Base-by-base conservation (phyloP, 2,113 vertebrate genomes). In the Brachirus orientalis region DNA sequence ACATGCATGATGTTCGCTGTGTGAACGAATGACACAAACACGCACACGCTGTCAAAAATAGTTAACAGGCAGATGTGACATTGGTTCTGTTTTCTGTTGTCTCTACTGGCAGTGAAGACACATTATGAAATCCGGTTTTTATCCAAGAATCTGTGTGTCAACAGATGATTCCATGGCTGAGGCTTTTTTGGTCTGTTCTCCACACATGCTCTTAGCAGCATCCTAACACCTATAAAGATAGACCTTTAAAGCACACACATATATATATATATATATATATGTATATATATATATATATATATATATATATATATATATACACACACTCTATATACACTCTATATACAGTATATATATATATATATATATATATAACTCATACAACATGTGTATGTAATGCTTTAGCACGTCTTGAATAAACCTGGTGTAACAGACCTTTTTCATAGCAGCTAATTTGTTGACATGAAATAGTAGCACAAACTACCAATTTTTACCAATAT, bases 101-200 rank as follows among this genome's bases (percentile, higher is more conserved):
- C 62, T 68, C 38, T 55, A 52, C 62, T 81, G 72, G 72, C 76
- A 84, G 69, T 2, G 35, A 73, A 53, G 56, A 50, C 60, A 59
- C 38, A 77, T 77, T 72, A 77, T 70, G 56, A 87, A 84, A 87
- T 72, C 9, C 54, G 59, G 63, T 51, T 28, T 72, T 53, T 60
- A 70, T 82, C 70, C 72, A 74, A 75, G 59, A 61, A 52, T 63
- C 41, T 57, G 75, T 18, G 74, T 68, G 52, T 63, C 70, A 86
- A 76, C 53, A 76, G 71, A 69, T 75, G 61, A 81, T 58, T 77
- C 70, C 61, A 72, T 48, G 38, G 66, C 60, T 52, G 68, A 77
- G 73, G 68, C 63, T 75, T 83, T 84, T 84, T 83, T 63, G 69
- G 68, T 76, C 71, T 66, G 73, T 83, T 47, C 65, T 80, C 47